Conservation (phyloP, 2,113 vertebrate genomes). For the Nesoenas mayeri region DNA sequence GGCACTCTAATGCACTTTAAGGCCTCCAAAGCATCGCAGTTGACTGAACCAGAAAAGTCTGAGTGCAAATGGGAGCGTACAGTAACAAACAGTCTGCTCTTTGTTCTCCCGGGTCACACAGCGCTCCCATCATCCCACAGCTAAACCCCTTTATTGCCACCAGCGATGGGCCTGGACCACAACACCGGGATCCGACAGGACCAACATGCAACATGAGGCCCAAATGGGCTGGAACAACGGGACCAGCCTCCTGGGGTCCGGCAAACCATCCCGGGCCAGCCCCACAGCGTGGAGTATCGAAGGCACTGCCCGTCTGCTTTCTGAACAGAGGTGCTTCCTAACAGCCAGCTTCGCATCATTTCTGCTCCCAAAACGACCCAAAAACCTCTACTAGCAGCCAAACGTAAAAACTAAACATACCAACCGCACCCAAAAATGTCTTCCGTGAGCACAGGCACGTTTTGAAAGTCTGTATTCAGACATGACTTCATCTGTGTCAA, state of each 20-base stretch:
- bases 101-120: not conserved
- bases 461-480: not conserved
- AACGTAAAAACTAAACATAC: fast-evolving
- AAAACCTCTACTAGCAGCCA: not conserved
- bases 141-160: not conserved
- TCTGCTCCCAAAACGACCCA: not conserved
- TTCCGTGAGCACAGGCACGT: not conserved
- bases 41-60: not conserved
- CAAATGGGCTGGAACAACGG: fast-evolving
- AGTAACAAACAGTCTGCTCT: not conserved
- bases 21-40: not conserved
- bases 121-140: not conserved
- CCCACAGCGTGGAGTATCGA: not conserved
- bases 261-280: not conserved
- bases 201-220: not conserved
- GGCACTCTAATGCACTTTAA: not conserved
- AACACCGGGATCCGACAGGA: not conserved
- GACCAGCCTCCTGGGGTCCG: not conserved
- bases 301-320: not conserved
- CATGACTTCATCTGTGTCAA: not conserved
- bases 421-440: not conserved
- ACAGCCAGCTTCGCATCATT: not conserved
- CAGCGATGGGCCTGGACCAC: fast-evolving
- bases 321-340: not conserved
- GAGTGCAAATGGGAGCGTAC: not conserved